A percentile compares a stretch with the other conserved stretches of the same genome.
These are phyloP conservation scores for Euplagia quadripunctaria DNA, from an alignment of 2,888 invertebrate genomes.

Conservation along the genomic window DNA sequence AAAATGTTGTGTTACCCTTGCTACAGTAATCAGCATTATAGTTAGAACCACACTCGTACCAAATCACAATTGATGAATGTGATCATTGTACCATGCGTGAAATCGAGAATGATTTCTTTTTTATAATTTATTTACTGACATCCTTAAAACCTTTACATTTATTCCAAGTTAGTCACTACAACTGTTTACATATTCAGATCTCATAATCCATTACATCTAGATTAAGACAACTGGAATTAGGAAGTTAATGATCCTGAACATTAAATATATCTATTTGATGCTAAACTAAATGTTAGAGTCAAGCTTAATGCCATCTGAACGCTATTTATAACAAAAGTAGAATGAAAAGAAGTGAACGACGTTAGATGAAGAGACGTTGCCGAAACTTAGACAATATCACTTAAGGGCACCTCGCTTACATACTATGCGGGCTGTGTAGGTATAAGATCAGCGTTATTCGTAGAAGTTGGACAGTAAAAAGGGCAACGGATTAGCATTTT, in stretches of 20 bases:
- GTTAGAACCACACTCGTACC: too few relatives aligned
- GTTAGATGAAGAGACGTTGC: conserved; percentile 12
- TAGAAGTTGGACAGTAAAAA: conserved; percentile 65
- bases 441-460: conserved; percentile 59
- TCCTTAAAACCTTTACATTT: background rate
- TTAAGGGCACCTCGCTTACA: conserved; percentile 37
- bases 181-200: conserved; percentile 2
- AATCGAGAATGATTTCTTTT: background rate
- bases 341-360: conserved; percentile 38
- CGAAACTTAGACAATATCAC: conserved; percentile 47
- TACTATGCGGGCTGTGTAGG: conserved; percentile 4
- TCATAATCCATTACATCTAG: conserved; percentile 15
- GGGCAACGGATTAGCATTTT: conserved; percentile 67
- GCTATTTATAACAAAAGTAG: conserved; percentile 41
- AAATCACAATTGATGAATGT: background rate
- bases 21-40: too few relatives aligned
- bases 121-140: too few relatives aligned
- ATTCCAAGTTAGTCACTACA: background rate
- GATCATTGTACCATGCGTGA: background rate
- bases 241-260: conserved; percentile 31
- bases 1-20: too few relatives aligned
- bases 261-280: conserved; percentile 28
- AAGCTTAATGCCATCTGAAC: conserved; percentile 31
- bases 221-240: conserved; percentile 18
- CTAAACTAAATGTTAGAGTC: conserved; percentile 35